phyloP scores from a whole-genome alignment of 2,797 vertebrate species.

The Chrysolophus pictus region DNA sequence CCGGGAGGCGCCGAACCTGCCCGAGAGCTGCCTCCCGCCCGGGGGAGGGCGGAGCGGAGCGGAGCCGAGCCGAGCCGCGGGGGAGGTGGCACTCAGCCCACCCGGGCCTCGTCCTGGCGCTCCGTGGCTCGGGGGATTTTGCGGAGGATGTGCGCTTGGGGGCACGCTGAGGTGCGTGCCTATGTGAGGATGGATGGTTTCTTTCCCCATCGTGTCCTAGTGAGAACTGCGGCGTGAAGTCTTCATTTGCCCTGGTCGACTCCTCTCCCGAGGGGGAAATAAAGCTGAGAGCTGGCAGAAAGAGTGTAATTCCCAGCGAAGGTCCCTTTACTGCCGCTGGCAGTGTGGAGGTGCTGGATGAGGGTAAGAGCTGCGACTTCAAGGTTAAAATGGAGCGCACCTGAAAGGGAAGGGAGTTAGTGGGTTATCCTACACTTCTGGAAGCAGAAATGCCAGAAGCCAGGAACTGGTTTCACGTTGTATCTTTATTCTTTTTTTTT shows the following conservation, averaged over 20 bases:
- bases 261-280: neutral
- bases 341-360: neutral
- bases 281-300: neutral
- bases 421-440: conserved; percentile 8
- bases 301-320: neutral
- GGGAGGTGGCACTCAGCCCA: neutral
- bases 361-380: neutral
- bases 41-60: neutral
- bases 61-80: neutral
- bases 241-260: neutral
- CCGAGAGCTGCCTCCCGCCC: neutral
- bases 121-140: neutral
- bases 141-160: neutral
- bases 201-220: neutral
- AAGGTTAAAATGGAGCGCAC: conserved; percentile 11
- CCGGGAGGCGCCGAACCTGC: fast-evolving
- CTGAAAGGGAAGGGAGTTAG: neutral
- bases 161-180: neutral
- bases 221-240: neutral
- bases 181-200: fast-evolving
- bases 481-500: neutral
- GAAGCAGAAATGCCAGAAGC: neutral
- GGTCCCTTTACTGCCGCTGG: neutral
- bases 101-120: neutral
- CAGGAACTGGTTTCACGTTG: neutral